Conservation (phyloP, 2,113 vertebrate genomes). For the Lepus timidus region DNA sequence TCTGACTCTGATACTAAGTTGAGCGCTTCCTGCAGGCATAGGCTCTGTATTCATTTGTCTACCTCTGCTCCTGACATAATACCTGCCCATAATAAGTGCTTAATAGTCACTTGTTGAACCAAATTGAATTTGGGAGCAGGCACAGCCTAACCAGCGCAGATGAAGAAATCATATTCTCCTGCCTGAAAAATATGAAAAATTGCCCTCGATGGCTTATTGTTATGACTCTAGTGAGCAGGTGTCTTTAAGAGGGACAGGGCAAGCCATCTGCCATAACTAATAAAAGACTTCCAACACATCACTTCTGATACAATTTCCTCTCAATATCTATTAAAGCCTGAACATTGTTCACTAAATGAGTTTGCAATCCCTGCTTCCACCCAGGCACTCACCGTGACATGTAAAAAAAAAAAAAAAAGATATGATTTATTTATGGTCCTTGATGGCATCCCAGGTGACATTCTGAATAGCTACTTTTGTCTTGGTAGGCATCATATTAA, state of each 20-base stretch:
- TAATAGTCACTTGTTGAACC: constrained; percentile 13
- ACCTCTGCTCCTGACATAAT: background rate
- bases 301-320: background rate
- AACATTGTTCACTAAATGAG: background rate
- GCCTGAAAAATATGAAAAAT: constrained; percentile 3
- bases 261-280: background rate
- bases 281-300: background rate
- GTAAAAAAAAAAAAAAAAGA: constrained; percentile 12
- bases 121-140: background rate
- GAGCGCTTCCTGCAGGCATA: background rate
- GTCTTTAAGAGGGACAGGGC: background rate
- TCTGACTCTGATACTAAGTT: background rate
- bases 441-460: background rate
- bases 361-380: background rate
- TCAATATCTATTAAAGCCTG: background rate
- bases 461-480: constrained; percentile 41
- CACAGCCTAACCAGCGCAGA: background rate
- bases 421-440: constrained; percentile 54
- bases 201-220: background rate
- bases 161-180: constrained; percentile 25
- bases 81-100: background rate
- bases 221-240: background rate
- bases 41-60: background rate
- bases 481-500: constrained; percentile 12
- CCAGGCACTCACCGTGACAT: background rate